phyloP scores from a whole-genome alignment of 2,113 vertebrate species.

The Mionectes macconnelli region DNA sequence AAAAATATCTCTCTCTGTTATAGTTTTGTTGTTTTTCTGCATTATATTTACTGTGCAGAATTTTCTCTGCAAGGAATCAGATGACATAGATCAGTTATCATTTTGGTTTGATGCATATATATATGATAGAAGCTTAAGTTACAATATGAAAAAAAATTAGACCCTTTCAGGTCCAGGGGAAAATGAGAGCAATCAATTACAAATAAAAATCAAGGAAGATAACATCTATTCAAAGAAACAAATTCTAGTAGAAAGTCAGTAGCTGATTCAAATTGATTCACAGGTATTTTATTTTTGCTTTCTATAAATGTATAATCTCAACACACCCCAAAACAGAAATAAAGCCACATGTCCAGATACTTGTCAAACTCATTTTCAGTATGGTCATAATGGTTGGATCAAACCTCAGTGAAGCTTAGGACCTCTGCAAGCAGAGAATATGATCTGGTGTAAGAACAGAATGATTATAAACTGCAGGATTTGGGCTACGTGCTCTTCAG shows the following conservation, averaged over 20 bases:
- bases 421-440: not conserved
- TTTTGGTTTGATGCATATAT: not conserved
- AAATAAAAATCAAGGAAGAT: not conserved
- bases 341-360: not conserved
- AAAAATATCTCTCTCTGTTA: not conserved
- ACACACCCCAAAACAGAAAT: not conserved
- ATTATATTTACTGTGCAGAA: not conserved
- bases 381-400: rapidly evolving
- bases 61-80: not conserved
- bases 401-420: not conserved
- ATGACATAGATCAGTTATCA: not conserved
- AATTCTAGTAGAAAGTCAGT: not conserved
- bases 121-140: not conserved
- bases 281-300: not conserved
- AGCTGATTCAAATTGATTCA: not conserved
- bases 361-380: not conserved
- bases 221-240: not conserved
- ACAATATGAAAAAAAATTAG: not conserved
- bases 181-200: not conserved
- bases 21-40: not conserved
- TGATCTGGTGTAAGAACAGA: not conserved
- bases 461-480: not conserved
- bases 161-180: not conserved
- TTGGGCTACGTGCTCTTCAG: not conserved
- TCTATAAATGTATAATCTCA: not conserved